A percentile compares a stretch with the other conserved stretches of the same genome.
These are phyloP conservation scores for Pollachius pollachius DNA, from an alignment of 2,113 vertebrate genomes.

Conservation along the genomic window DNA sequence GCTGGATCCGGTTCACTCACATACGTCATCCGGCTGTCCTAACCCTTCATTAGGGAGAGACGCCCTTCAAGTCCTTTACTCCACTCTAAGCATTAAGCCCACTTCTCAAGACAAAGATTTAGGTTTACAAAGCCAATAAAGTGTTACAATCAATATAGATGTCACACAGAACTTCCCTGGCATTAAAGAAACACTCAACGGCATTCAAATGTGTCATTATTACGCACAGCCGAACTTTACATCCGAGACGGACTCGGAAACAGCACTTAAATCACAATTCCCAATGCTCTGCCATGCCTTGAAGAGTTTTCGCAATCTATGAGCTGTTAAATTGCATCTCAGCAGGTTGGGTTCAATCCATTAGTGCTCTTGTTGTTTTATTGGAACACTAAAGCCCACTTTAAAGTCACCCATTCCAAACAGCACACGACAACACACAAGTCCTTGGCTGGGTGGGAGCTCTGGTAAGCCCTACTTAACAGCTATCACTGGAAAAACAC, in stretches of 20 bases:
- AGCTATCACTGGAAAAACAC: too few species aligned
- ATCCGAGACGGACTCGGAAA: conserved; percentile 16
- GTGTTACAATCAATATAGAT: conserved; percentile 39
- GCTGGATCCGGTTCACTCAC: too few species aligned
- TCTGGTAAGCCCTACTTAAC: too few species aligned
- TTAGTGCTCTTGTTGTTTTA: conserved; percentile 59
- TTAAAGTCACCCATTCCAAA: too few species aligned
- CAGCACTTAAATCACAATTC: conserved; percentile 34
- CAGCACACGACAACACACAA: too few species aligned
- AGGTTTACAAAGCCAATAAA: conserved; percentile 15
- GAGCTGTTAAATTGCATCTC: conserved; percentile 37
- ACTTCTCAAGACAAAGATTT: not conserved
- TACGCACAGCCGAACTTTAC: conserved; percentile 37
- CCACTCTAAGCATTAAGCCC: too few species aligned
- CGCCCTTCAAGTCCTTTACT: too few species aligned
- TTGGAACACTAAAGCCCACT: conserved; percentile 8
- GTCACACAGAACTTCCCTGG: conserved; percentile 44
- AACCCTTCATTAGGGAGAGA: too few species aligned
- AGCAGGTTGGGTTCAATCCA: conserved; percentile 51
- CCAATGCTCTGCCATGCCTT: conserved; percentile 36
- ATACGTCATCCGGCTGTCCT: too few species aligned
- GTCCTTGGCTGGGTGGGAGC: too few species aligned
- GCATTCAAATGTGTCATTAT: conserved; percentile 35
- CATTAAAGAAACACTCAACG: conserved; percentile 62
- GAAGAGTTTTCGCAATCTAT: conserved; percentile 18